A percentile compares a stretch with the other conserved stretches of the same genome.
These are phyloP conservation scores for Palaemon carinicauda DNA, from an alignment of 1,140 invertebrate genomes.

Conservation along the genomic window DNA sequence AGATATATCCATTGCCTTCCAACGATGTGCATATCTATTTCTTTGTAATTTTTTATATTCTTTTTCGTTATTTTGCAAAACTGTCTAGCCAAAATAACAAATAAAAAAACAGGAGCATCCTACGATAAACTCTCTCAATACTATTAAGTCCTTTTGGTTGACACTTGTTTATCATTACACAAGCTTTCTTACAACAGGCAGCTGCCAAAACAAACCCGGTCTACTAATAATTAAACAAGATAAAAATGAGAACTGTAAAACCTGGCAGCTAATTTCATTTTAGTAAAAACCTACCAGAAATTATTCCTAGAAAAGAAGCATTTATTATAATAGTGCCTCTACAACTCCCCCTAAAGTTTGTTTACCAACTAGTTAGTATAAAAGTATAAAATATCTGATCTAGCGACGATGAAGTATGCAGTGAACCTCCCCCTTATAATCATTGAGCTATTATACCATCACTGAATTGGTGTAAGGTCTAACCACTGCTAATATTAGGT, in stretches of 20 bases:
- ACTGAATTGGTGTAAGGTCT: too few species aligned
- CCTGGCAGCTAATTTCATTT: not conserved
- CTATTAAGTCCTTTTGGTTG: too few species aligned
- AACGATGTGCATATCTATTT: not conserved
- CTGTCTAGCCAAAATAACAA: not conserved
- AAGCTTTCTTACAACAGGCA: too few species aligned
- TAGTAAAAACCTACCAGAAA: not conserved
- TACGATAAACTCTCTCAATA: too few species aligned
- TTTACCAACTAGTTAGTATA: constrained; percentile 45
- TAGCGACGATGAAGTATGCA: constrained; percentile 24
- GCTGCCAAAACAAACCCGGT: too few species aligned
- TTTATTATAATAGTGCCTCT: not conserved
- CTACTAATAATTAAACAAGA: too few species aligned
- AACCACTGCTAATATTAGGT: too few species aligned
- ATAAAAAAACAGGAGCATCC: not conserved
- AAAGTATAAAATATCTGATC: constrained; percentile 54
- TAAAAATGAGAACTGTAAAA: too few species aligned
- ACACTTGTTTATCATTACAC: too few species aligned
- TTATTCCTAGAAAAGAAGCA: not conserved
- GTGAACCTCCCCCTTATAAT: not conserved
- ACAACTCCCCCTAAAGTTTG: not conserved
- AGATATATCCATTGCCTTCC: not conserved
- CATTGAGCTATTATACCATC: not conserved
- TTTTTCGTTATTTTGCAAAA: not conserved
- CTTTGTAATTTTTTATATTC: too few species aligned